Base-by-base conservation (phyloP, 2,888 invertebrate species). In the Petrolisthes manimaculis region DNA sequence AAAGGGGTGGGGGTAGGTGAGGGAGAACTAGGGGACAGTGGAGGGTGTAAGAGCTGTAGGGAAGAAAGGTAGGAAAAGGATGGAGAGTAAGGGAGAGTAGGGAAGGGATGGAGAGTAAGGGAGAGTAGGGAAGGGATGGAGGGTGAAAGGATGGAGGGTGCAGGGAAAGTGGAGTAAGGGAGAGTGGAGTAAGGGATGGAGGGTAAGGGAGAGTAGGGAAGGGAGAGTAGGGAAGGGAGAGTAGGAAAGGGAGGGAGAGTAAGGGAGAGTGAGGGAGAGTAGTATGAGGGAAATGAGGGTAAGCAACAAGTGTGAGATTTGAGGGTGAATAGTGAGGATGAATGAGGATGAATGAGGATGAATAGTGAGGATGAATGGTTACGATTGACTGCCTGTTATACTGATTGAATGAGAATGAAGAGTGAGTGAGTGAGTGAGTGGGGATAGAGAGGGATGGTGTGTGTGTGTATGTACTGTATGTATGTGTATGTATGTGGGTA, bases 391-490 rank as follows among this genome's bases (percentile, higher is more conserved):
- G 71, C 37, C 21, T n/a, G 51, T 18, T 18, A 55, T 51, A 24
- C 14, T 51, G 56, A n/a, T 18, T 51, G 55, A 82, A 53, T 18
- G 18, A 51, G 6, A 21, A 61, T 14, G 14, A 9, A 24, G 56
- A 14, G 12, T 0, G 37, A 8, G 67, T 14, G 21, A 14, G 37
- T 37, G 37, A 37, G 37, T 37, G 37, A 37, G 37, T 37, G 37
- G 37, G 0, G 37, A 1, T 37, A 2, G 37, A 37, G 37, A 37
- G 37, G 37, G 37, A 37, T 74, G 37, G n/a, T 21, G 74, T 74
- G 74, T n/a, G 74, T 74, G 74, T 74, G 74, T n/a, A 37, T 74
- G 74, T 74, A 21, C n/a, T 79, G 79, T 55, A 55, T 79, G 79
- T 55, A 55, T 79, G n/a, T 79, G 79, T 79, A 24, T 79, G 79